Evolutionary conservation across 2,888 invertebrate genomes (phyloP).

Genomic region (Apodemia hepburni): DNA sequence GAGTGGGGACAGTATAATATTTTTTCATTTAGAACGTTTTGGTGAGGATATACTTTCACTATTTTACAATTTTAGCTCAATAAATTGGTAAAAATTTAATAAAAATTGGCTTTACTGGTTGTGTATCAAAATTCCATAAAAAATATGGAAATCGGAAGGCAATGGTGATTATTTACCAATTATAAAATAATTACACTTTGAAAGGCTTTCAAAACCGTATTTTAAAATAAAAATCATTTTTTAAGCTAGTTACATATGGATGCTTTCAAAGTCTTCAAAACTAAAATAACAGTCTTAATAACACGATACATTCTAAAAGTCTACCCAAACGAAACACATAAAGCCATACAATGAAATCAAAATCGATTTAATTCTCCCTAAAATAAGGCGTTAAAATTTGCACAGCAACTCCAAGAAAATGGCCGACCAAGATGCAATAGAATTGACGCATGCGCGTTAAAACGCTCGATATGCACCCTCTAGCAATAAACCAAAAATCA

Average conservation of each 20-base stretch:
- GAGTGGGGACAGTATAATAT: no score
- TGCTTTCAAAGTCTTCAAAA: background rate
- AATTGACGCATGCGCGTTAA: slow-evolving; percentile 67
- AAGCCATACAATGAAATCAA: slow-evolving; percentile 16
- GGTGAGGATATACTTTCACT: no score
- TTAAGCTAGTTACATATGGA: background rate
- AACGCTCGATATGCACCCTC: slow-evolving; percentile 75
- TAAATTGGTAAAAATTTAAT: no score
- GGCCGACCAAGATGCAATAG: slow-evolving; percentile 60
- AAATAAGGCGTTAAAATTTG: slow-evolving; percentile 33
- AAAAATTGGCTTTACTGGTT: no score
- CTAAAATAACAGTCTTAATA: background rate
- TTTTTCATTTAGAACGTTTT: no score
- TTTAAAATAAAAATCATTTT: no score
- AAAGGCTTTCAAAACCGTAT: no score
- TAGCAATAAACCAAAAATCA: slow-evolving; percentile 42
- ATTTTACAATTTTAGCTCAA: no score
- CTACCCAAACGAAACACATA: background rate
- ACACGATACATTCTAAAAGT: background rate
- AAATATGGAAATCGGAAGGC: no score
- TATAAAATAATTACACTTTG: no score
- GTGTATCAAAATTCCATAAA: no score
- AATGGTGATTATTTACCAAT: no score
- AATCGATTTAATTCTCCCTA: slow-evolving; percentile 13
- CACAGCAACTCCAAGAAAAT: slow-evolving; percentile 58